Percentiles rank a stretch among this genome's conserved stretches.
phyloP scores from a whole-genome alignment of 2,113 vertebrate genomes.

The Lucifuga dentata region DNA sequence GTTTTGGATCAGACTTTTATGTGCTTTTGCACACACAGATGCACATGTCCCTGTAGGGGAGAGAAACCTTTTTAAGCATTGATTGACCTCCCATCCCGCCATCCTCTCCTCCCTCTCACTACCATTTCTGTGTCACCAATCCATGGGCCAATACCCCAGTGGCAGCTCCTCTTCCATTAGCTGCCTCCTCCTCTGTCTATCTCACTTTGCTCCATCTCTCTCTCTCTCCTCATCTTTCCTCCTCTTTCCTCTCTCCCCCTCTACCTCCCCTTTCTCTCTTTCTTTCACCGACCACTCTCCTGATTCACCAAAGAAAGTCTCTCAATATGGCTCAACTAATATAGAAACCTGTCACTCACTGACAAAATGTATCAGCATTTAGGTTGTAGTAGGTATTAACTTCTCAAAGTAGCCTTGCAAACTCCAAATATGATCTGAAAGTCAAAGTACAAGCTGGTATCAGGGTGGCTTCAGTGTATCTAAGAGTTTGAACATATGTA shows the following conservation, averaged over 20 bases:
- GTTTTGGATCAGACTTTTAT: slow-evolving; percentile 36
- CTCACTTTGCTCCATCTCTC: slow-evolving; percentile 26
- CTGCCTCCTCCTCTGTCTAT: slow-evolving; percentile 56
- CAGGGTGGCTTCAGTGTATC: slow-evolving; percentile 8
- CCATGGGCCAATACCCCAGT: slow-evolving; percentile 79
- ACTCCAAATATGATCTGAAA: slow-evolving; percentile 14
- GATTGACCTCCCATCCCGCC: slow-evolving; percentile 75
- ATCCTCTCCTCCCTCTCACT: slow-evolving; percentile 64
- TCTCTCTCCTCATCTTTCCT: slow-evolving; percentile 30
- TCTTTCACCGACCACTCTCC: slow-evolving; percentile 43
- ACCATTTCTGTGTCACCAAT: slow-evolving; percentile 81
- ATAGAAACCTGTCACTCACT: slow-evolving; percentile 16
- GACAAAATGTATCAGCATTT: slow-evolving; percentile 10
- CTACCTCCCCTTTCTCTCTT: slow-evolving; percentile 57
- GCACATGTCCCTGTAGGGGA: slow-evolving; percentile 63
- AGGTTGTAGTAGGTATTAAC: background rate
- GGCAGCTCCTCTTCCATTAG: slow-evolving; percentile 82
- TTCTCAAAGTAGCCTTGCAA: slow-evolving; percentile 1
- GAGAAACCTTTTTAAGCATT: slow-evolving; percentile 80
- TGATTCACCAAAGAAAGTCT: slow-evolving; percentile 51
- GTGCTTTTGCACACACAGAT: slow-evolving; percentile 45
- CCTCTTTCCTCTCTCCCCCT: too few species aligned
- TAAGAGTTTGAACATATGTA: slow-evolving; percentile 26
- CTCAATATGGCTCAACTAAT: slow-evolving; percentile 14
- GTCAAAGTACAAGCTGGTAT: slow-evolving; percentile 18